phyloP scores from a whole-genome alignment of 1,140 invertebrate genomes.

The Hylaeus volcanicus region DNA sequence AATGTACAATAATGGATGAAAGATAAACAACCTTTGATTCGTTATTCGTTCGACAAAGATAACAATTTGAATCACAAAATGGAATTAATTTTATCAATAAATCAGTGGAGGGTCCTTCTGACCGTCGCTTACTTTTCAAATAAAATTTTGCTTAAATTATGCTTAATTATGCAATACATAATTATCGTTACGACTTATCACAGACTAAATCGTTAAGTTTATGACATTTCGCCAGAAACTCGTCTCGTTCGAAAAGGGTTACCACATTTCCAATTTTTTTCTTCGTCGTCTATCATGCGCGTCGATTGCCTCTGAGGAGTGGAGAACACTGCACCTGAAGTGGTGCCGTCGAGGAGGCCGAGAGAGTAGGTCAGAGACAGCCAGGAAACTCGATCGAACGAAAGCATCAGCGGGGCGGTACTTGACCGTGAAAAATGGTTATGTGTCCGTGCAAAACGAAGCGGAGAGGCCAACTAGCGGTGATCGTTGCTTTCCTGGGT shows the following conservation, averaged over 20 bases:
- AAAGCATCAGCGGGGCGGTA: constrained; percentile 74
- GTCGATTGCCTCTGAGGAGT: constrained; percentile 22
- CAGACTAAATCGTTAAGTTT: too few relatives aligned
- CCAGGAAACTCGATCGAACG: constrained; percentile 77
- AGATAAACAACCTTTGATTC: too few relatives aligned
- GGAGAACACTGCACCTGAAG: constrained; percentile 47
- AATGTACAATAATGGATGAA: too few relatives aligned
- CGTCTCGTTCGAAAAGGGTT: neutral
- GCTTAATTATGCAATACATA: too few relatives aligned
- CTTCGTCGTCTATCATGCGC: neutral
- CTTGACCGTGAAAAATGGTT: constrained; percentile 80
- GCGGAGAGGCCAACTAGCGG: constrained; percentile 32
- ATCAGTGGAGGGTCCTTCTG: too few relatives aligned
- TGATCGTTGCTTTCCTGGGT: constrained; percentile 32
- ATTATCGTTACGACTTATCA: too few relatives aligned
- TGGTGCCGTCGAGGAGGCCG: constrained; percentile 39
- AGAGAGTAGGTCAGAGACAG: constrained; percentile 72
- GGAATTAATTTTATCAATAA: too few relatives aligned
- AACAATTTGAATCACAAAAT: too few relatives aligned
- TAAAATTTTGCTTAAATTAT: too few relatives aligned
- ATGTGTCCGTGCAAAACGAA: constrained; percentile 50
- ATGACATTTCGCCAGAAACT: neutral
- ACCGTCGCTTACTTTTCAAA: too few relatives aligned
- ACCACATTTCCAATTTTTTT: constrained; percentile 5
- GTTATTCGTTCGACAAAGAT: too few relatives aligned